Conservation (phyloP, 1,140 invertebrate genomes). For the Aphidius ervi region DNA sequence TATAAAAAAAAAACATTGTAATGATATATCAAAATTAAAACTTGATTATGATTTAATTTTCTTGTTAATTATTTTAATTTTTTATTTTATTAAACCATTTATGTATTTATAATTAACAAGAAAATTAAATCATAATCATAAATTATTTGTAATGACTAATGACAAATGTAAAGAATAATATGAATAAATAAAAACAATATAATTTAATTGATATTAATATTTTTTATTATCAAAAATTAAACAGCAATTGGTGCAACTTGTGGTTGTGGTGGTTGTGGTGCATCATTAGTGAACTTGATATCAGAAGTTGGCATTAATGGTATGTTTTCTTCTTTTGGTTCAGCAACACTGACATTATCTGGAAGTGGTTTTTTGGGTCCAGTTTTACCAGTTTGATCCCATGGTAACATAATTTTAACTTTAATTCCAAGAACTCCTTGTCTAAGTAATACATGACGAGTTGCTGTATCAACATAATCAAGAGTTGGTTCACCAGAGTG, state of each 20-base stretch:
- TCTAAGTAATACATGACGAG: constrained; percentile 92
- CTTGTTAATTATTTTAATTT: no score
- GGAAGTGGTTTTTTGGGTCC: constrained; percentile 96
- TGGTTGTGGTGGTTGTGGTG: constrained; percentile 35
- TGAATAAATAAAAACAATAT: no score
- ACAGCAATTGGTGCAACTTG: constrained; percentile 18
- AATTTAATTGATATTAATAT: background rate
- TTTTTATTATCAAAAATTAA: constrained; percentile 19
- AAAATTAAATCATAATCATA: no score
- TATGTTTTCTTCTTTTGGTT: constrained; percentile 84
- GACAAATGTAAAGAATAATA: no score
- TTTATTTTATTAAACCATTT: no score
- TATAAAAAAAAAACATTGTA: no score
- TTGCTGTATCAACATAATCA: constrained; percentile 97
- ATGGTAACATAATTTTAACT: constrained; percentile 99
- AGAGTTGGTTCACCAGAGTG: constrained; percentile 98
- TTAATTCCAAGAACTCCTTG: constrained; percentile 89
- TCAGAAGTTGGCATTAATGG: constrained; percentile 62
- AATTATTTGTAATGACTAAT: no score
- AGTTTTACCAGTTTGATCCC: constrained; percentile 94
- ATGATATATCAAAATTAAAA: no score
- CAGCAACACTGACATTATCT: constrained; percentile 92
- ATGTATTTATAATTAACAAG: no score
- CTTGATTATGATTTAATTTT: no score
- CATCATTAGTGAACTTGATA: constrained; percentile 44